phyloP scores from a whole-genome alignment of 2,113 vertebrate species.

The Seriola quinqueradiata region DNA sequence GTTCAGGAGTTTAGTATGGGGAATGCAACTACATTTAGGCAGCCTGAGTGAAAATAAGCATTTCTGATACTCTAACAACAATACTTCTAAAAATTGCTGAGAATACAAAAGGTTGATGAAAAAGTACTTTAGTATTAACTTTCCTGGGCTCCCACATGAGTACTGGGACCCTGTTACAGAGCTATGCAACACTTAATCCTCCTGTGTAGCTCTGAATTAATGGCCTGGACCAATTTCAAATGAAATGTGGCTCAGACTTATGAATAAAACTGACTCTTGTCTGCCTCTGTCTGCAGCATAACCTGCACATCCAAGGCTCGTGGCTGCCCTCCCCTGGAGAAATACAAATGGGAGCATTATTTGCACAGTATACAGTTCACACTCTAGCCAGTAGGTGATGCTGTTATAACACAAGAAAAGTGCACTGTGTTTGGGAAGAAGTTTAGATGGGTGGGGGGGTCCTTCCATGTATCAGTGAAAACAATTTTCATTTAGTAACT shows the following conservation, averaged over 20 bases:
- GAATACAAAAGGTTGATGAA: conserved; percentile 11
- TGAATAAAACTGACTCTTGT: conserved; percentile 46
- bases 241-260: conserved; percentile 37
- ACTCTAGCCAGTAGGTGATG: conserved; percentile 62
- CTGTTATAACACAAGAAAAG: conserved; percentile 52
- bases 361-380: not conserved
- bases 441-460: not conserved
- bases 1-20: not conserved
- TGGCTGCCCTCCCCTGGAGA: conserved; percentile 81
- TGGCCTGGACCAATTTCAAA: conserved; percentile 54
- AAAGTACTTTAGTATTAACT: conserved; percentile 18
- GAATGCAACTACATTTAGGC: not conserved
- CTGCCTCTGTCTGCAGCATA: not conserved
- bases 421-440: not conserved
- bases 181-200: conserved; percentile 28
- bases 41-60: not conserved
- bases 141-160: not conserved
- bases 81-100: conserved; percentile 6
- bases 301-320: conserved; percentile 65
- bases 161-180: not conserved
- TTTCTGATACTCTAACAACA: conserved; percentile 4
- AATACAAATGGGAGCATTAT: conserved; percentile 25
- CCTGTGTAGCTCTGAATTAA: conserved; percentile 43
- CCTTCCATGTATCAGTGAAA: conserved; percentile 9
- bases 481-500: conserved; percentile 42